Conservation (phyloP, 2,888 invertebrate species). For the Philopedon plagiatum region DNA sequence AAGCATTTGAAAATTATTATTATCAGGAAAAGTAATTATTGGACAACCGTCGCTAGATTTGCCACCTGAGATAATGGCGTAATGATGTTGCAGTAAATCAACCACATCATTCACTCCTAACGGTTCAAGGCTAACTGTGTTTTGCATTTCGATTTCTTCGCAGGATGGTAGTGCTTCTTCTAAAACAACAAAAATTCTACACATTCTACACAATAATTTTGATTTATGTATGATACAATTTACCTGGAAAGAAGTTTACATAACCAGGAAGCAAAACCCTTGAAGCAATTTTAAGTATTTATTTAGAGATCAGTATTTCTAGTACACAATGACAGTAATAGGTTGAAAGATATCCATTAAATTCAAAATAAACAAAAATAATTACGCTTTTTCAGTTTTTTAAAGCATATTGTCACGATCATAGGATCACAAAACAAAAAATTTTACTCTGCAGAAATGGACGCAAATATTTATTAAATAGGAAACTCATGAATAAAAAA, state of each 20-base stretch:
- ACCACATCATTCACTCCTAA: conserved; percentile 85
- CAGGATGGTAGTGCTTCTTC: conserved; percentile 61
- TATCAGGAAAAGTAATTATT: conserved; percentile 95
- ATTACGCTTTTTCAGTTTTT: too few species aligned
- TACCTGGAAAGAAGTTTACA: too few species aligned
- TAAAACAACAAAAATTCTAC: conserved; percentile 54
- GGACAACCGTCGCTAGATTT: conserved; percentile 95
- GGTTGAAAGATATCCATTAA: background rate
- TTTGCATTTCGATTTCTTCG: conserved; percentile 65
- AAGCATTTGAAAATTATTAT: conserved; percentile 87
- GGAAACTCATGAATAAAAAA: conserved; percentile 8
- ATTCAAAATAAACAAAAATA: background rate
- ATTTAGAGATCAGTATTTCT: too few species aligned
- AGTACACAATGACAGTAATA: too few species aligned
- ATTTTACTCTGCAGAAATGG: too few species aligned
- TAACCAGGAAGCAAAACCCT: too few species aligned
- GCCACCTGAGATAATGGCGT: conserved; percentile 93
- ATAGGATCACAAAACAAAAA: too few species aligned
- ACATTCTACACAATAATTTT: too few species aligned
- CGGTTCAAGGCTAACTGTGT: conserved; percentile 66
- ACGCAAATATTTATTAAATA: background rate
- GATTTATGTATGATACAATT: too few species aligned
- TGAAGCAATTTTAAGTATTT: background rate
- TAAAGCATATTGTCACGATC: too few species aligned
- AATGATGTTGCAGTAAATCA: conserved; percentile 89